Evolutionary conservation across 2,113 vertebrate species (phyloP), one percentile per base, ranked within the genome.

Genomic region (Rhinichthys klamathensis): DNA sequence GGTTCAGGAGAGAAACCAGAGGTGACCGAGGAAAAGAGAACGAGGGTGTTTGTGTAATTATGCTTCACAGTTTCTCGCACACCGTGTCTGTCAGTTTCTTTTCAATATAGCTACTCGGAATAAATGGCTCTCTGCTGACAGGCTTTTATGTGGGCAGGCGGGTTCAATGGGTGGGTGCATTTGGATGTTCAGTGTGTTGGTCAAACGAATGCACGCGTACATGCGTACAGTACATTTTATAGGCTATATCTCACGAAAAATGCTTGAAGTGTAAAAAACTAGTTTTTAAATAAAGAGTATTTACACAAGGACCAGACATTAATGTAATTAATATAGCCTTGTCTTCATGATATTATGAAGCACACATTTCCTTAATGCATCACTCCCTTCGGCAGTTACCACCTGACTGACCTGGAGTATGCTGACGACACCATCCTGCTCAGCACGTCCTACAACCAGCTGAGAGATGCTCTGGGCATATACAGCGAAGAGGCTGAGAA

Each of bases 11-110:
- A 49, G 44, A 49, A 74, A 74, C 12, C 72, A 27, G 44, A 75
- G 72, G 72, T 49, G 72, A 49, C 44, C 3, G 72, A 49, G 72
- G 44, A 25, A 75, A 27, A 25, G n/a, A 74, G 41, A n/a, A 30
- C 27, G 44, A 46, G 70, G 38, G 35, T 25, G 38, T 51, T 75
- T 75, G 73, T 75, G 73, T 30, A 75, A 75, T 75, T 51, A 30
- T 75, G 30, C 44, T 44, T 11, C 21, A 35, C 16, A 30, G 30
- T 16, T 35, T 69, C 16, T 18, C 30, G 16, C 16, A 8, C 30
- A 9, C 15, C 30, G 3, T 16, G 44, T 30, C 73, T 75, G 73
- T 51, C 73, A 15, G n/a, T 46, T 75, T 75, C 41, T n/a, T 75
- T 44, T 75, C 73, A 51, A 25, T 75, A 30, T 75, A 30, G 44